A percentile compares a stretch with the other conserved stretches of the same genome.
phyloP scores from a whole-genome alignment of 2,113 vertebrate genomes.

The Heliornis fulica region DNA sequence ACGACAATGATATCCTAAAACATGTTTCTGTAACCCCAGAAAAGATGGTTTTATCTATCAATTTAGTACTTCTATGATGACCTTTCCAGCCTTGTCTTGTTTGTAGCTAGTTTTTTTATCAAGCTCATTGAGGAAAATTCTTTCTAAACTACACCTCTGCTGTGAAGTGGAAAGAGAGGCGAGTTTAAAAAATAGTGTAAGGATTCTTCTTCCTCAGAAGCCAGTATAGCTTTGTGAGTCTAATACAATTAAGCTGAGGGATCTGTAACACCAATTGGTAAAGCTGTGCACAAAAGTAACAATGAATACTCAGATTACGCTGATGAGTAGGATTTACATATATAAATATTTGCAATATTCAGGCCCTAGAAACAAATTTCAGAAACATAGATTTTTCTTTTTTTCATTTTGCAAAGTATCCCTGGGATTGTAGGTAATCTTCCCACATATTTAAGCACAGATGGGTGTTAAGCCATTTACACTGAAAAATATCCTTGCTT shows the following conservation, averaged over 20 bases:
- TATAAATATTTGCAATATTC: not conserved
- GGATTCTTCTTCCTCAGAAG: not conserved
- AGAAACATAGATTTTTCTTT: not conserved
- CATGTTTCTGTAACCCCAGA: not conserved
- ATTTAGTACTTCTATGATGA: not conserved
- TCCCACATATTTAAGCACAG: not conserved
- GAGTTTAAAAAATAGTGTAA: not conserved
- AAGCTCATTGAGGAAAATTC: not conserved
- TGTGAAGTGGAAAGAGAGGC: not conserved
- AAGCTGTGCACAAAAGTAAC: not conserved
- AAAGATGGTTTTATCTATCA: not conserved
- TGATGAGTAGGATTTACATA: not conserved
- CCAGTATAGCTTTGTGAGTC: not conserved
- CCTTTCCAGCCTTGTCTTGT: not conserved
- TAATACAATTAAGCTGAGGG: not conserved
- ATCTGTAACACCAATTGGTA: not conserved
- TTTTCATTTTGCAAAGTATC: not conserved
- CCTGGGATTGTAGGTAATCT: not conserved
- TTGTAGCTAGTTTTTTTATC: not conserved
- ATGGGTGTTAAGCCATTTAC: not conserved
- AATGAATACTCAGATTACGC: not conserved
- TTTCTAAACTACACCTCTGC: not conserved
- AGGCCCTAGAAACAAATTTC: not conserved
- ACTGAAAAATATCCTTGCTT: not conserved
- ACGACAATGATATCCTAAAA: not conserved